Evolutionary conservation across 2,888 invertebrate species (phyloP), one percentile per base, ranked within the genome.

Genomic region (Mactromeris polynyma): DNA sequence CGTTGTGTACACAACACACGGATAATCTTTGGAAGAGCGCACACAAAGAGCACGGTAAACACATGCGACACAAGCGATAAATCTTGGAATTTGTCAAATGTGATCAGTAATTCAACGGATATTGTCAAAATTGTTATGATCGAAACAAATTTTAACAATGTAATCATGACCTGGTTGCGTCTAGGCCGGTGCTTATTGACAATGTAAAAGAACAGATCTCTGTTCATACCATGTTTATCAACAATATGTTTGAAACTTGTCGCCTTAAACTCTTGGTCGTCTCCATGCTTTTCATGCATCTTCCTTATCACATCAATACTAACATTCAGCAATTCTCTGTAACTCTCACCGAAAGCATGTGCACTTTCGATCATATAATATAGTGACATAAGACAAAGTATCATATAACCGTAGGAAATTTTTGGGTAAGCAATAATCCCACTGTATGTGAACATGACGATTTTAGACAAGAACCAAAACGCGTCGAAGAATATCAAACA

Each of bases 381-480:
- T 14, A 89, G 17, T 2, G 88, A 84, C 91, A 91, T 91, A 9
- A 91, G 51, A 1, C 17, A 26, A 19, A 91, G 81, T n/a, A 91
- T 87, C 42, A 89, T n/a, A 40, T 89, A 91, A 0, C 91, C 89
- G 31, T 89, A 91, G 0, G 91, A 91, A 1, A 89, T 11, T 58
- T 86, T 89, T 4, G 91, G 89, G 54, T 85, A 89, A 0, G 89
- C 91, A 19, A 91, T 86, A 11, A 89, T 78, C 0, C 91, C 91
- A 42, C 83, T 88, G 79, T 89, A 89, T 17, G 91, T 89, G 26
- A 89, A 89, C 85, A 86, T 91, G 7, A 69, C 89, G 21, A 87
- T 87, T 42, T 89, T 88, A 17, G 86, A 89, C 69, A 91, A 73
- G 81, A 91, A 91, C 87, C 87, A 89, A 38, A 89, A 91, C 1